Evolutionary conservation across 2,113 vertebrate species (phyloP).

Genomic region (Dolichotis patagonum): DNA sequence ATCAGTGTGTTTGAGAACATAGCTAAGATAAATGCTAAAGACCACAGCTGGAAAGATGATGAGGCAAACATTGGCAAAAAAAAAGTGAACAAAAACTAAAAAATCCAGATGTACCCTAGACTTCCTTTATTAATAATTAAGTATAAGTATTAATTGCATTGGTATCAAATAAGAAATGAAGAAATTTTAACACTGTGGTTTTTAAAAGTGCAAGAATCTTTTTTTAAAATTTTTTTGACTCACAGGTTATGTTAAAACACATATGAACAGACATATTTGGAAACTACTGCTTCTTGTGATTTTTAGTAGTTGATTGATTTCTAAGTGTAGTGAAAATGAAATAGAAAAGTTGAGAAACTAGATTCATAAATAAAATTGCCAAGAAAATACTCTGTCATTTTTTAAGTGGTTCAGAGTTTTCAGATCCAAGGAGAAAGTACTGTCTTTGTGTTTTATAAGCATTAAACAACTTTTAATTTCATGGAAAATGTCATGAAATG

Average conservation of each 20-base stretch:
- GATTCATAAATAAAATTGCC: neutral
- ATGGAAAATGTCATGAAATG: neutral
- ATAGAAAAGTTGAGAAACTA: conserved; percentile 18
- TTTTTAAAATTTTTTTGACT: neutral
- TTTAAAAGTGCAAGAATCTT: neutral
- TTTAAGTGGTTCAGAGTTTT: neutral
- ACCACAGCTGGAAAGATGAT: neutral
- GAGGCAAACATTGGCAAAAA: neutral
- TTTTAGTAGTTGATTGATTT: neutral
- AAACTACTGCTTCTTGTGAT: neutral
- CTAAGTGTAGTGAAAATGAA: neutral
- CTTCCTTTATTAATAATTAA: neutral
- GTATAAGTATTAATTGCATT: neutral
- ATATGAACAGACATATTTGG: neutral
- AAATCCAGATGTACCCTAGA: neutral
- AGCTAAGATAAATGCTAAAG: neutral
- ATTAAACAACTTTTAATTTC: neutral
- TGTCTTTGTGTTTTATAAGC: neutral
- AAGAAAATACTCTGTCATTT: neutral
- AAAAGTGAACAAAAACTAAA: neutral
- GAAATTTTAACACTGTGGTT: neutral
- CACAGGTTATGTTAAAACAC: neutral
- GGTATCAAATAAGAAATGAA: neutral
- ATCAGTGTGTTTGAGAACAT: neutral
- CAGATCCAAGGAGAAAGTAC: neutral